Evolutionary conservation across 2,888 invertebrate genomes (phyloP).

Genomic region (Laspeyria flexula): DNA sequence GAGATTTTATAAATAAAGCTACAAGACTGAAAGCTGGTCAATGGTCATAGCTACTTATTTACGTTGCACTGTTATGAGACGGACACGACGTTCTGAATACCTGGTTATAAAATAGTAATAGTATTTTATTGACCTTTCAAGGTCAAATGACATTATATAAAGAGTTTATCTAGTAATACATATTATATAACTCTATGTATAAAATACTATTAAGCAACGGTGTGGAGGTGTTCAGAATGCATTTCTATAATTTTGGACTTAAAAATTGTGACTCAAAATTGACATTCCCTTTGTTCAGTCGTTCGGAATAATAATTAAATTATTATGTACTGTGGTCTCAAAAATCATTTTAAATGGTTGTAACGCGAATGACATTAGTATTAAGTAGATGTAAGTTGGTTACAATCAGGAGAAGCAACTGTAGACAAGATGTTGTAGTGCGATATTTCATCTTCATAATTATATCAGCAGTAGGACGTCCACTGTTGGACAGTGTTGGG

Average conservation of each 20-base stretch:
- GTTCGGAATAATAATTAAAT: constrained; percentile 55
- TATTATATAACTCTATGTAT: too few species aligned
- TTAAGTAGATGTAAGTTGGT: constrained; percentile 43
- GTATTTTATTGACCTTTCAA: too few species aligned
- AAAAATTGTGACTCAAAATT: constrained; percentile 67
- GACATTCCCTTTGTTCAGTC: constrained; percentile 69
- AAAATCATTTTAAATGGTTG: constrained; percentile 62
- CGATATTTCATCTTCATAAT: too few species aligned
- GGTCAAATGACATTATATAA: too few species aligned
- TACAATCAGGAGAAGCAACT: constrained; percentile 16
- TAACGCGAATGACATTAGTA: constrained; percentile 67
- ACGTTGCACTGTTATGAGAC: constrained; percentile 33
- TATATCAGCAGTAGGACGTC: too few species aligned
- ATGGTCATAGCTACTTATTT: constrained; percentile 40
- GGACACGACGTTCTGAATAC: constrained; percentile 21
- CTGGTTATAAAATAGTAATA: not conserved
- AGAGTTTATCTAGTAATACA: too few species aligned
- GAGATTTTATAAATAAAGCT: constrained; percentile 62
- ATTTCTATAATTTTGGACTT: constrained; percentile 16
- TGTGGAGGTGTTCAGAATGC: constrained; percentile 15
- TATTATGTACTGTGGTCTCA: constrained; percentile 67
- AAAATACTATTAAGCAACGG: too few species aligned
- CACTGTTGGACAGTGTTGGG: too few species aligned
- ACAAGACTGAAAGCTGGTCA: constrained; percentile 71
- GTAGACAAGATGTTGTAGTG: too few species aligned